Conservation (phyloP, 2,888 invertebrate species). For the Argyresthia goedartella region DNA sequence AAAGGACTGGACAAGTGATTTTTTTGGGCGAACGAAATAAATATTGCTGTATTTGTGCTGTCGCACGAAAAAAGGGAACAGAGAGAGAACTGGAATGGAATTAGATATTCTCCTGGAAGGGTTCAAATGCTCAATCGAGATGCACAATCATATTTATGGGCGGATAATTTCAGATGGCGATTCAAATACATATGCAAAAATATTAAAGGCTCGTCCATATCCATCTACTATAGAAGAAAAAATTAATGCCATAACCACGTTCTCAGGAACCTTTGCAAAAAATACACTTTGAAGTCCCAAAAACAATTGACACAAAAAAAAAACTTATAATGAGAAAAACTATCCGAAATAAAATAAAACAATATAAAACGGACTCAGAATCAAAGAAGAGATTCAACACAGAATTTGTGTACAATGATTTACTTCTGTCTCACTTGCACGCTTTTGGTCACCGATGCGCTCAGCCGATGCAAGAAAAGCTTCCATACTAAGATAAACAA, state of each 20-base stretch:
- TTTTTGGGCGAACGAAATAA: conserved; percentile 8
- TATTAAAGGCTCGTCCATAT: conserved; percentile 11
- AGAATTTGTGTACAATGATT: not conserved
- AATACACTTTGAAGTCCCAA: conserved; percentile 6
- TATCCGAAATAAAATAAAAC: conserved; percentile 5
- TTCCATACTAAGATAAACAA: conserved; percentile 1
- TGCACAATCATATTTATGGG: conserved; percentile 13
- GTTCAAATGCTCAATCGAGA: conserved; percentile 12
- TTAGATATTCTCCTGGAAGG: conserved; percentile 11
- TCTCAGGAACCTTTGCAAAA: conserved; percentile 11
- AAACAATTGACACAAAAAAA: conserved; percentile 6
- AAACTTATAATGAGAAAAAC: conserved; percentile 7
- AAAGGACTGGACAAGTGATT: conserved; percentile 4
- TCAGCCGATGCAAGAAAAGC: not conserved
- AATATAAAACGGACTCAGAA: conserved; percentile 3
- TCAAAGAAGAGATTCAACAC: not conserved
- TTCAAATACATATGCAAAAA: conserved; percentile 11
- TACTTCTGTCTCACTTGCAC: not conserved
- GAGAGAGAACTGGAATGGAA: conserved; percentile 9
- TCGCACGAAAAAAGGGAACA: conserved; percentile 2
- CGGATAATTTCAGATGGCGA: conserved; percentile 10
- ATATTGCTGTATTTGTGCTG: conserved; percentile 9
- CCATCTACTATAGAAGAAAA: conserved; percentile 11
- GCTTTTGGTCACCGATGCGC: conserved; percentile 6
- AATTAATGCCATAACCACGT: conserved; percentile 18